A percentile compares a stretch with the other conserved stretches of the same genome.
Conservation (phyloP, 2,797 vertebrate species). For the Liasis olivaceus region DNA sequence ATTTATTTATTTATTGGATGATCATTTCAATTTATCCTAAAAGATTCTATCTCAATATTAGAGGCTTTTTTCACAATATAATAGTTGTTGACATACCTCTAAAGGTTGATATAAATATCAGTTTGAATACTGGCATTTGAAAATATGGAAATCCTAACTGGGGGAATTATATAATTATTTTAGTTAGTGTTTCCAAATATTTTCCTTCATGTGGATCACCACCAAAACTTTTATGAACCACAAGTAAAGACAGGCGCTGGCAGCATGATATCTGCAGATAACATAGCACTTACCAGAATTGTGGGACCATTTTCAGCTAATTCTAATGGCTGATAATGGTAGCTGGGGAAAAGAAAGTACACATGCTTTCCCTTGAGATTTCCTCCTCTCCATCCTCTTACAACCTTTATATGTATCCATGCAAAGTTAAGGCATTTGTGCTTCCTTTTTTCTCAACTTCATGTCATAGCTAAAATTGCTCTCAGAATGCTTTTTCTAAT, state of each 20-base stretch:
- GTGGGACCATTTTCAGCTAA: not conserved
- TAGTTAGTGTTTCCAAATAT: no score
- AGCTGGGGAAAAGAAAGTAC: not conserved
- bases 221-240: no score
- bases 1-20: not conserved
- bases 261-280: no score
- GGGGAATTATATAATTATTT: not conserved
- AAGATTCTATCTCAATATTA: not conserved
- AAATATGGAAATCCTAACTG: not conserved
- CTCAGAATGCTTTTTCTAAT: not conserved
- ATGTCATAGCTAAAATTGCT: not conserved
- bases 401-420: not conserved
- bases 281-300: no score
- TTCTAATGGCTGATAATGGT: not conserved
- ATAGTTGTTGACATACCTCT: not conserved
- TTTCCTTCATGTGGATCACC: no score
- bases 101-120: not conserved
- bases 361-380: not conserved
- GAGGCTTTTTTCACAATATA: not conserved
- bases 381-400: not conserved
- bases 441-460: not conserved
- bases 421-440: not conserved
- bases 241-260: no score
- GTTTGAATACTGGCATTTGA: not conserved
- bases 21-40: not conserved